Base-by-base conservation (phyloP, 2,888 invertebrate species). In the Amiota mariae region DNA sequence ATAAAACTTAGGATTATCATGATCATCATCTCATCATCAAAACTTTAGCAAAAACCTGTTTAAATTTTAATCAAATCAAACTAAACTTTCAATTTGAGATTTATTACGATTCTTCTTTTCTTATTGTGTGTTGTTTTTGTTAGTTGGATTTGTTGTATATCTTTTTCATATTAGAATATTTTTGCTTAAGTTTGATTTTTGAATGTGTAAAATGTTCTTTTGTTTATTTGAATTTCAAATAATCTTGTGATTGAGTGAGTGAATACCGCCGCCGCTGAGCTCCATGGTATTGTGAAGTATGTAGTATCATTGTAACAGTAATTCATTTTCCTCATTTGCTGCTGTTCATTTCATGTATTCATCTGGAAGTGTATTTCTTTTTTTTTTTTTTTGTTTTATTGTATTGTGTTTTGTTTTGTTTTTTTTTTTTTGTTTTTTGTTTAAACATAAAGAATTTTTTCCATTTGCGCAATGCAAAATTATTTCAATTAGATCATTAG, bases 401-500 rank as follows among this genome's bases (percentile, higher is more conserved):
- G 48, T 13, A 2, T 66, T 20, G 20, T 15, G n/a, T 56, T 18
- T 9, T 56, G 1, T 59, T 11, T 18, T 12, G 3, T 8, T 59
- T 13, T 48, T 18, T 8, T 48, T 64, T 15, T 66, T 18, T 48
- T 15, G 48, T 13, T 8, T 66, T 48, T 18, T 59, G 48, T 48
- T 66, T 48, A 66, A 15, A 11, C 47, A 66, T 4, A 48, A 48
- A 63, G 20, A 13, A 63, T 18, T 59, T 54, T 54, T 54, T 18
- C 59, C 11, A 18, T 59, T 59, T 59, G 63, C n/a, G 46, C n/a
- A 63, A 63, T 46, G 63, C 9, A 63, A 15, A 46, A 46, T 20
- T 20, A 51, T 24, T 24, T 82, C 78, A 83, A 83, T 83, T 83
- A 82, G 78, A 82, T 84, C 81, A 80, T 81, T 80, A 78, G 80